phyloP scores from a whole-genome alignment of 2,113 vertebrate species.

The Ramphastos sulfuratus region DNA sequence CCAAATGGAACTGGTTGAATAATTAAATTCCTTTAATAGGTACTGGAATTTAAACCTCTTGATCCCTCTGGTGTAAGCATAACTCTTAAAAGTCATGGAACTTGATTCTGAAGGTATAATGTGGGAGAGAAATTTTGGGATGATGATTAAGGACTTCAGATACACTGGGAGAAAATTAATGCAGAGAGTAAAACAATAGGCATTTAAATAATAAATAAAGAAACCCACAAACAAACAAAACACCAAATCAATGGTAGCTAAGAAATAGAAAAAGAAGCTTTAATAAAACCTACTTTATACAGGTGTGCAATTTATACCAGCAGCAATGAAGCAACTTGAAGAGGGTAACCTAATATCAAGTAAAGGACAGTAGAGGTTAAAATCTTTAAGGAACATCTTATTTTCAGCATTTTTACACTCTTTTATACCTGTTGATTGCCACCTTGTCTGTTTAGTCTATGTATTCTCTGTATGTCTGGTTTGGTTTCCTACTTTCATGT shows the following conservation, averaged over 20 bases:
- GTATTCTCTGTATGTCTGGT: not conserved
- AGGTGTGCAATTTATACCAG: not conserved
- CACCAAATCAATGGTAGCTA: not conserved
- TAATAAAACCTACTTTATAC: not conserved
- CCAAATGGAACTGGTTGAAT: constrained; percentile 14
- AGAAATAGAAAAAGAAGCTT: not conserved
- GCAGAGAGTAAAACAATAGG: not conserved
- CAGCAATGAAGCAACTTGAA: not conserved
- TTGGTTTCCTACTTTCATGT: not conserved
- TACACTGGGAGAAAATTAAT: not conserved
- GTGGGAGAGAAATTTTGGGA: not conserved
- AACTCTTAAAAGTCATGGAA: constrained; percentile 31
- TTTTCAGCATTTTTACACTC: not conserved
- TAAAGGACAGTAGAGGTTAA: not conserved
- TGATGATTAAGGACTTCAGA: not conserved
- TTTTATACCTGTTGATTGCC: not conserved
- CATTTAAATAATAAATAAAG: not conserved
- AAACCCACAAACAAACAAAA: accelerated
- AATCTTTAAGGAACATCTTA: not conserved
- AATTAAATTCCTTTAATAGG: constrained; percentile 42
- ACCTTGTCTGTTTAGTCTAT: not conserved
- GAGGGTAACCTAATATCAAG: not conserved
- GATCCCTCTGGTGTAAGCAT: constrained; percentile 15
- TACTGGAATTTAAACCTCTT: constrained; percentile 10
- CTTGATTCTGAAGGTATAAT: constrained; percentile 19